These are phyloP conservation scores for Chloroclysta siterata DNA, from an alignment of 2,888 invertebrate species.

Conservation along the genomic window DNA sequence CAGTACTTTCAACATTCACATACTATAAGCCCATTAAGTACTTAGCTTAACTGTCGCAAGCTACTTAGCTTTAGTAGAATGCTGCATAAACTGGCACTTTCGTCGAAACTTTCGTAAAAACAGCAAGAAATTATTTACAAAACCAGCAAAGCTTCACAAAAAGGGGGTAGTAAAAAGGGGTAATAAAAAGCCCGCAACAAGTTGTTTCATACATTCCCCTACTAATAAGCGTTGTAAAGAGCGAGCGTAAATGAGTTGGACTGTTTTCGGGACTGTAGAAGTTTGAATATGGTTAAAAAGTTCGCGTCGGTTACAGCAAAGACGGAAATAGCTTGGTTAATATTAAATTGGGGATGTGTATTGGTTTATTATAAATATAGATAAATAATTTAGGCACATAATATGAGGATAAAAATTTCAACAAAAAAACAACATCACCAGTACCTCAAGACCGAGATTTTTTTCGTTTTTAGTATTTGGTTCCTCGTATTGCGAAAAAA, in stretches of 20 bases:
- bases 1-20: too few species aligned
- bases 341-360: not conserved
- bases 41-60: too few species aligned
- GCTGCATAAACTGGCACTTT: not conserved
- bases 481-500: too few species aligned
- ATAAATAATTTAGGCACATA: too few species aligned
- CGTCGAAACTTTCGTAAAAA: not conserved
- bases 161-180: not conserved
- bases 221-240: slow-evolving; percentile 21
- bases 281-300: slow-evolving; percentile 23
- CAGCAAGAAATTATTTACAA: not conserved
- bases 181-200: slow-evolving; percentile 17
- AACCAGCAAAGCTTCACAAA: not conserved
- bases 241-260: slow-evolving; percentile 20
- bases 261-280: slow-evolving; percentile 25
- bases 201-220: slow-evolving; percentile 18
- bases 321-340: not conserved
- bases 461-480: too few species aligned
- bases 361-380: too few species aligned
- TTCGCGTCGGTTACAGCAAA: slow-evolving; percentile 16
- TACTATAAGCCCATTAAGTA: too few species aligned
- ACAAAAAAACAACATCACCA: too few species aligned
- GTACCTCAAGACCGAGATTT: too few species aligned
- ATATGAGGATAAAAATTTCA: too few species aligned
- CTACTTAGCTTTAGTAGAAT: too few species aligned